Percentiles rank a stretch among this genome's conserved stretches.
These are phyloP conservation scores for Atrina japonica DNA, from an alignment of 2,888 invertebrate species.

Conservation along the genomic window DNA sequence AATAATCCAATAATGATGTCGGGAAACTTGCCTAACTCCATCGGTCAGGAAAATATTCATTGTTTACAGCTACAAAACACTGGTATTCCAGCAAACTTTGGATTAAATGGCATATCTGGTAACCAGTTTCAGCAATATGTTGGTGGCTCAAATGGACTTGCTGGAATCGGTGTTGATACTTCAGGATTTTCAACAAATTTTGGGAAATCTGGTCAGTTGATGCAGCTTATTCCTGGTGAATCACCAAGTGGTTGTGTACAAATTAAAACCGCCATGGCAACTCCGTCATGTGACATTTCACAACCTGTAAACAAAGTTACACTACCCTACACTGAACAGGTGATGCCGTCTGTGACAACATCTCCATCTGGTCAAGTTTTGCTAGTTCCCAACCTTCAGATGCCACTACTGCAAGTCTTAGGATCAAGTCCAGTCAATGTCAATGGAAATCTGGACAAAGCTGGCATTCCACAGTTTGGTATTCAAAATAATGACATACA, in stretches of 20 bases:
- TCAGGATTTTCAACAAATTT: neutral
- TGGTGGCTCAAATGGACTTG: neutral
- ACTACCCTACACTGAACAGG: slow-evolving; percentile 29
- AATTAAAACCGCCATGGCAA: slow-evolving; percentile 34
- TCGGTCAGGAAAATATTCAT: slow-evolving; percentile 7
- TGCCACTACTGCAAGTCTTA: slow-evolving; percentile 59
- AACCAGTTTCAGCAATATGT: neutral
- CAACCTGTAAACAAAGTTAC: slow-evolving; percentile 15
- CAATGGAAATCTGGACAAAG: slow-evolving; percentile 35
- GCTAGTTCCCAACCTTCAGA: slow-evolving; percentile 55
- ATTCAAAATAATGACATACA: slow-evolving; percentile 4
- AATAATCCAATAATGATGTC: slow-evolving; percentile 1
- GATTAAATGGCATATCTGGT: neutral
- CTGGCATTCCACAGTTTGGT: slow-evolving; percentile 32
- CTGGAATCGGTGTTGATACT: too few species aligned
- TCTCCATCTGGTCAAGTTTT: slow-evolving; percentile 43
- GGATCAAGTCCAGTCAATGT: slow-evolving; percentile 39
- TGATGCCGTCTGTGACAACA: neutral
- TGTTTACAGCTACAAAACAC: too few species aligned
- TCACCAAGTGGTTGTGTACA: slow-evolving; percentile 11
- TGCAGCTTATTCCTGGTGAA: slow-evolving; percentile 20
- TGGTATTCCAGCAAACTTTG: too few species aligned
- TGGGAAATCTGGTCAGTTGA: slow-evolving; percentile 13
- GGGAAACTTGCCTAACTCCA: neutral
- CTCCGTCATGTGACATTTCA: slow-evolving; percentile 19